Percentiles rank a stretch among this genome's conserved stretches.
Conservation (phyloP, 2,888 invertebrate species). For the Trypoxylon attenuatum region DNA sequence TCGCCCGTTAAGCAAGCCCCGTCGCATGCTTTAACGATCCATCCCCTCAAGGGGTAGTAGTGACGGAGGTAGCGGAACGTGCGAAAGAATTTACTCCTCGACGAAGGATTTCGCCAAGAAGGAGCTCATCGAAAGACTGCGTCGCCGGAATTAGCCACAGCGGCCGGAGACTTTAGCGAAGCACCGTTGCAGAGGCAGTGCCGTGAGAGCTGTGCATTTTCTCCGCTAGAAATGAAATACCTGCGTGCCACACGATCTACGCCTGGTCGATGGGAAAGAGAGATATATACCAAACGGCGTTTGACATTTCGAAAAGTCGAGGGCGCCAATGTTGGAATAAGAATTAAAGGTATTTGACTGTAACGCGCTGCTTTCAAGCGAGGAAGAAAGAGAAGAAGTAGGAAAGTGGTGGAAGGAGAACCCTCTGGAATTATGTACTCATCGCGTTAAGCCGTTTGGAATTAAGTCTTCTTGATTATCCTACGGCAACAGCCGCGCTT, state of each 20-base stretch:
- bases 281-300: no score
- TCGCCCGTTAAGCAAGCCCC: slow-evolving; percentile 68
- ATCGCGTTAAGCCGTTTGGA: slow-evolving; percentile 62
- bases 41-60: no score
- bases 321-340: no score
- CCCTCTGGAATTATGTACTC: slow-evolving; percentile 56
- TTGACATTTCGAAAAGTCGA: no score
- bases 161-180: background rate
- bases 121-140: background rate
- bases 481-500: slow-evolving; percentile 67
- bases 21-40: slow-evolving; percentile 73
- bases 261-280: no score
- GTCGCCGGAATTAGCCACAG: background rate
- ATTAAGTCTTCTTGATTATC: slow-evolving; percentile 67
- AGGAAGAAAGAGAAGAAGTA: slow-evolving; percentile 10
- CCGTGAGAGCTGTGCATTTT: background rate
- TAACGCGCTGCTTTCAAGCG: no score
- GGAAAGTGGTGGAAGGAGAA: slow-evolving; percentile 8
- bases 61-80: slow-evolving; percentile 37
- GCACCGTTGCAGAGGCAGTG: background rate
- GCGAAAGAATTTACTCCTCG: slow-evolving; percentile 52
- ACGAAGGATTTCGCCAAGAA: slow-evolving; percentile 16
- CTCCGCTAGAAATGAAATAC: background rate
- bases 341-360: no score
- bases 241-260: no score